phyloP scores from a whole-genome alignment of 2,888 invertebrate species.

The Esperia sulphurella region DNA sequence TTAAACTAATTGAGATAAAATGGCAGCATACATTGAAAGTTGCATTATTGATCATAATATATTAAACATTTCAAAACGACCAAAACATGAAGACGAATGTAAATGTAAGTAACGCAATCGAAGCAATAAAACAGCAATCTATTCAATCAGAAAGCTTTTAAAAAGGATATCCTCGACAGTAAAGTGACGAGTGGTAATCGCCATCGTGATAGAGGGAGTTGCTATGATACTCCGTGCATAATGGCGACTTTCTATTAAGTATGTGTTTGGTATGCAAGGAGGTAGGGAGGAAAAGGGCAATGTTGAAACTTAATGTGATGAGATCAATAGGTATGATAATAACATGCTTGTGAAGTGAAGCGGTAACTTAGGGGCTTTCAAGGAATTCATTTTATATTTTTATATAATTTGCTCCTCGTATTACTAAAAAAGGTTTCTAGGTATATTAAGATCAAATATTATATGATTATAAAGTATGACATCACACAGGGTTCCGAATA shows the following conservation, averaged over 20 bases:
- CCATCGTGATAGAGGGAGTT: slow-evolving; percentile 37
- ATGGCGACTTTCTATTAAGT: slow-evolving; percentile 8
- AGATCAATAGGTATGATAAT: neutral
- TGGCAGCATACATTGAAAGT: neutral
- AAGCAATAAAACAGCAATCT: slow-evolving; percentile 44
- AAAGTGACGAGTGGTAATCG: slow-evolving; percentile 20
- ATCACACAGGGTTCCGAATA: too few relatives aligned
- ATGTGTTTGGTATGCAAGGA: neutral
- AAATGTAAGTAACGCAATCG: slow-evolving; percentile 10
- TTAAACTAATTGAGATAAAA: neutral
- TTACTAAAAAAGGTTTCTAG: too few relatives aligned
- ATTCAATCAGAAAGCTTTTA: slow-evolving; percentile 48
- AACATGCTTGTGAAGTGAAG: neutral
- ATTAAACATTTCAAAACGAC: too few relatives aligned
- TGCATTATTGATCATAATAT: neutral
- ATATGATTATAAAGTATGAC: too few relatives aligned
- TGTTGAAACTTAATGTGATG: neutral
- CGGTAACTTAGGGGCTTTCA: neutral
- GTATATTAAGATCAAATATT: too few relatives aligned
- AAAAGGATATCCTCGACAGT: slow-evolving; percentile 52
- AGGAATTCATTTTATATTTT: too few relatives aligned
- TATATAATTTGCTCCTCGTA: too few relatives aligned
- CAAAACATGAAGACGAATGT: too few relatives aligned
- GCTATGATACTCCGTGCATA: slow-evolving; percentile 27
- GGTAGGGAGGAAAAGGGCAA: slow-evolving; percentile 9